These are phyloP conservation scores for Argentina silus DNA, from an alignment of 2,797 vertebrate species.

Conservation along the genomic window DNA sequence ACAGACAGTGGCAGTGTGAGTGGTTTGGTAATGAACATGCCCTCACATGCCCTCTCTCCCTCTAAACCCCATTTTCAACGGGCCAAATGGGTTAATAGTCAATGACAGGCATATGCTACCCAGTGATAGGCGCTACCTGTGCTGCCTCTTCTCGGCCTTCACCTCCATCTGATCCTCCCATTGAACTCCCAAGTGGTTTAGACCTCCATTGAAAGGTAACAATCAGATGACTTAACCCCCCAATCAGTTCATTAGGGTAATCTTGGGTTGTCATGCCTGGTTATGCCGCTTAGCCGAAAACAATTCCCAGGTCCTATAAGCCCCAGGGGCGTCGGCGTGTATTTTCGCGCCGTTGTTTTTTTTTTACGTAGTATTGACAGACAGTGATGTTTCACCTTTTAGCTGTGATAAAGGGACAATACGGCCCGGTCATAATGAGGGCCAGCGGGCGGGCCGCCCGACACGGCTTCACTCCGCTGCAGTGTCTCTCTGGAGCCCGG, in stretches of 20 bases:
- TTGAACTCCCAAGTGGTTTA: neutral
- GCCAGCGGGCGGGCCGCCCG: slow-evolving; percentile 52
- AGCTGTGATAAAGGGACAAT: slow-evolving; percentile 28
- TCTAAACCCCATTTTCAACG: too few relatives aligned
- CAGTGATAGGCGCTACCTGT: too few relatives aligned
- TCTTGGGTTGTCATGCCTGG: neutral
- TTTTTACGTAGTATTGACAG: neutral
- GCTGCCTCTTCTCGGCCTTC: too few relatives aligned
- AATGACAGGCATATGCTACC: too few relatives aligned
- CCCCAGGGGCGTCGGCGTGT: neutral
- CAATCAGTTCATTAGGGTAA: neutral
- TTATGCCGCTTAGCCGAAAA: neutral
- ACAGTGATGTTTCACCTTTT: slow-evolving; percentile 16
- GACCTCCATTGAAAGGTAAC: neutral
- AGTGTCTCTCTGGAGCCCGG: neutral
- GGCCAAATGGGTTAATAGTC: too few relatives aligned
- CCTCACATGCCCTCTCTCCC: too few relatives aligned
- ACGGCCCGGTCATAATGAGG: slow-evolving; percentile 52
- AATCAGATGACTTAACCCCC: neutral
- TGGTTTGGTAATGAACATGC: too few relatives aligned
- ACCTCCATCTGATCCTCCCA: too few relatives aligned
- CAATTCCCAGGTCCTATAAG: neutral
- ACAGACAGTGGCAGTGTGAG: too few relatives aligned
- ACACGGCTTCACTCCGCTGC: neutral
- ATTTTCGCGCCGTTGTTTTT: neutral